A percentile compares a stretch with the other conserved stretches of the same genome.
These are phyloP conservation scores for Euphydryas editha DNA, from an alignment of 2,888 invertebrate species.

Conservation along the genomic window DNA sequence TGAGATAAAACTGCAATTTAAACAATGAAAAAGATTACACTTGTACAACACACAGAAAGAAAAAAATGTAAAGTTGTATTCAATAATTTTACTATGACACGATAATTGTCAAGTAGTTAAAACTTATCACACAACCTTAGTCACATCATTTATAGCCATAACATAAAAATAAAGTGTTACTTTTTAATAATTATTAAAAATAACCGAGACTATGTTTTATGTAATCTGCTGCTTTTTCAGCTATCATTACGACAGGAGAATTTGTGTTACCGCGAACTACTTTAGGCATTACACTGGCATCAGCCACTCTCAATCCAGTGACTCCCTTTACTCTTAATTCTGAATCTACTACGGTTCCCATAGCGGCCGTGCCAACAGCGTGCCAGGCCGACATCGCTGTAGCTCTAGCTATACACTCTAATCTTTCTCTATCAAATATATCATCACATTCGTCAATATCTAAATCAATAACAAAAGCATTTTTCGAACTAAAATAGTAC, in stretches of 20 bases:
- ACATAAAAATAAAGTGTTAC: background rate
- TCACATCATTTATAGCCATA: background rate
- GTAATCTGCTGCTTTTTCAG: slow-evolving; percentile 66
- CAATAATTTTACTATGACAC: no score
- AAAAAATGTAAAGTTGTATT: no score
- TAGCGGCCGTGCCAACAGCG: slow-evolving; percentile 66
- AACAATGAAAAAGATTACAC: no score
- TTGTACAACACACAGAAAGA: no score
- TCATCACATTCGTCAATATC: slow-evolving; percentile 53
- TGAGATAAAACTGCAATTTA: no score
- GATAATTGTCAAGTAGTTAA: no score
- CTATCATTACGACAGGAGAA: slow-evolving; percentile 72
- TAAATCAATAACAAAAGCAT: slow-evolving; percentile 57
- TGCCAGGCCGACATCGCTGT: slow-evolving; percentile 72
- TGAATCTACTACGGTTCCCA: slow-evolving; percentile 65
- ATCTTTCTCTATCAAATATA: slow-evolving; percentile 56
- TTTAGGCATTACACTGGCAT: slow-evolving; percentile 69
- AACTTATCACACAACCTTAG: no score
- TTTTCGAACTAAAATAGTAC: slow-evolving; percentile 56
- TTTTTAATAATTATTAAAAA: background rate
- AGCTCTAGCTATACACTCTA: slow-evolving; percentile 69
- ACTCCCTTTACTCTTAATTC: slow-evolving; percentile 58
- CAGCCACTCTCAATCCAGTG: slow-evolving; percentile 60
- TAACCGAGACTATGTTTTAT: slow-evolving; percentile 52
- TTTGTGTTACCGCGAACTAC: slow-evolving; percentile 70